Base-by-base conservation (phyloP, 1,140 invertebrate genomes). In the Leguminivora glycinivorella region DNA sequence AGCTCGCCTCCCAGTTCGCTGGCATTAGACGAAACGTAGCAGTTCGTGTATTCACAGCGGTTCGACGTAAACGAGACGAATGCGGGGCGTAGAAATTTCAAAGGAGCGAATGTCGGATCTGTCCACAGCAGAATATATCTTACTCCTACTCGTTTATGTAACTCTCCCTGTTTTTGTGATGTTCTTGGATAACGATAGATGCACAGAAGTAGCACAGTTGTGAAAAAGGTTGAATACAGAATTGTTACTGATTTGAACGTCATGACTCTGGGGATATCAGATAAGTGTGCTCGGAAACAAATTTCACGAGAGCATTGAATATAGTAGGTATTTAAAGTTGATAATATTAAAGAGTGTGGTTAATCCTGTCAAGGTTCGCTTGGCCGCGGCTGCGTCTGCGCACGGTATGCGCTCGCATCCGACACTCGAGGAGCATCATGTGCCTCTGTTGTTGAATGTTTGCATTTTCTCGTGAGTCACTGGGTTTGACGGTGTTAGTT, bases 111-210 rank as follows among this genome's bases (percentile, higher is more conserved):
- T n/a, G 58, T 73, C 14, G 74, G 66, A n/a, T 70, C 60, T 2
- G 79, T 82, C 84, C 83, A 85, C 52, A 77, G 77, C 6, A 87
- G 63, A 56, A 87, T 82, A 25, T 83, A 85, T 38, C 34, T 38
- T n/a, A n/a, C n/a, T n/a, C n/a, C n/a, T n/a, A n/a, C n/a, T n/a
- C n/a, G 38, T 80, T 84, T 4, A 34, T 29, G 14, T 19, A 9
- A 4, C 7, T 26, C n/a, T n/a, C 6, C 4, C 26, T 31, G 58
- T 29, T 1, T 73, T 67, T 40, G 52, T 22, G 10, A 22, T n/a
- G 17, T 52, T 1, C n/a, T n/a, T 17, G 10, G 17, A 22, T 63
- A 34, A 17, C 29, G 26, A 17, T 52, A 17, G 10, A 5, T 60
- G 60, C 26, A 67, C 68, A 43, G 31, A 67, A 63, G 52, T 19